Base-by-base conservation (phyloP, 2,113 vertebrate species). In the Labeo catla region DNA sequence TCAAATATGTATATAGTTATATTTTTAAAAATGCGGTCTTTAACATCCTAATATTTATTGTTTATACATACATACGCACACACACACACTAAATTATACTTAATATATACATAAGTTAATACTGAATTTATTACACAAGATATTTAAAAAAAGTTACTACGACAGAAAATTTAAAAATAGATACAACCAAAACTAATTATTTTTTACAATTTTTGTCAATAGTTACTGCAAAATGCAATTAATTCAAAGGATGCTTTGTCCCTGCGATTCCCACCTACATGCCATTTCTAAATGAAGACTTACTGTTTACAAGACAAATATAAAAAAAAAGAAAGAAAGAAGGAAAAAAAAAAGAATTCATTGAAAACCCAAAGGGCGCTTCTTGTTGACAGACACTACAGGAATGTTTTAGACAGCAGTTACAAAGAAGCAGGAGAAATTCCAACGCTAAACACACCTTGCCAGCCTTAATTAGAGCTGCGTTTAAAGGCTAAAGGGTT, bases 381-480 rank as follows among this genome's bases (percentile, higher is more conserved):
- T 9, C 57, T 49, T 76, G 68, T 70, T 87, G 54, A 84, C 66
- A 28, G 66, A 80, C 81, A 87, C 86, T 28, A 15, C n/a, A 74
- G 68, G 72, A 77, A 73, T 84, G 76, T 73, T 87, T 80, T 63
- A 76, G 70, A 81, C 49, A 39, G 39, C 54, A 66, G 50, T 54
- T 49, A 63, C 8, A 49, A 6, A 79, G 83, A 13, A 1, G 86
- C 85, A 65, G 28, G 68, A 89, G 65, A 84, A 89, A 91, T 90
- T 90, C 86, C 66, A 7, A 36, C 39, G 84, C 77, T 52, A 23
- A 76, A 59, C 57, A 70, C 83, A 89, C 85, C 63, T 78, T 11
- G 77, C 74, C 76, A 84, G 89, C 78, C 78, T 81, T 74, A 81
- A 84, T 90, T 86, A 89, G 84, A 84, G 70, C 49, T 47, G 70